Conservation (phyloP, 2,797 vertebrate species). For the Orientallactaga sibirica region DNA sequence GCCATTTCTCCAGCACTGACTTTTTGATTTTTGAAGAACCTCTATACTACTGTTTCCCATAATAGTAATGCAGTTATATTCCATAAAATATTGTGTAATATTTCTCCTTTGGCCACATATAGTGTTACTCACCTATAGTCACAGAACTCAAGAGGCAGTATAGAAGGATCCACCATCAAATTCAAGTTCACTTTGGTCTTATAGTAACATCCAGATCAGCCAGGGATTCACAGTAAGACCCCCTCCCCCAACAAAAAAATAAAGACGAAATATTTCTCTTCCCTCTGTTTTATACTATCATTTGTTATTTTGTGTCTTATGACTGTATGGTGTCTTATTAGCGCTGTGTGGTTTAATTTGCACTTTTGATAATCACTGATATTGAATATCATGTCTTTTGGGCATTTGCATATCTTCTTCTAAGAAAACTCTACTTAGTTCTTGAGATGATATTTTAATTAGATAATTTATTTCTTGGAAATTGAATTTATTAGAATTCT, state of each 20-base stretch:
- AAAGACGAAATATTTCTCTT: not conserved
- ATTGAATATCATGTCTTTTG: not conserved
- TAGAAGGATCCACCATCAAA: no score
- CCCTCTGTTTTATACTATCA: not conserved
- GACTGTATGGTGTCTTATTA: not conserved
- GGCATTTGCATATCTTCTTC: not conserved
- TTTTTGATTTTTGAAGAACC: not conserved
- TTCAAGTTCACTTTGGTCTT: no score
- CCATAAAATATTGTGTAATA: not conserved
- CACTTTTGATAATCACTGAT: not conserved
- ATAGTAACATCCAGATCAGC: no score
- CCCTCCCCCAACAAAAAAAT: no score
- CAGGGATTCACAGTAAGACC: no score
- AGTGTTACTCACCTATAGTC: no score
- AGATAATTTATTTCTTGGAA: not conserved
- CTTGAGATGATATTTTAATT: not conserved
- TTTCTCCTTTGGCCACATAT: not conserved
- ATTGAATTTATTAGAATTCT: not conserved
- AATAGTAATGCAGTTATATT: no score
- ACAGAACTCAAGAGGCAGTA: no score
- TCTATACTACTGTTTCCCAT: not conserved
- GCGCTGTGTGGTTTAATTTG: not conserved
- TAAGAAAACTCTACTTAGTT: not conserved
- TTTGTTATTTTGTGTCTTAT: not conserved
- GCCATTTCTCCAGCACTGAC: no score